Base-by-base conservation (phyloP, 2,888 invertebrate species). In the Maniola hyperantus region DNA sequence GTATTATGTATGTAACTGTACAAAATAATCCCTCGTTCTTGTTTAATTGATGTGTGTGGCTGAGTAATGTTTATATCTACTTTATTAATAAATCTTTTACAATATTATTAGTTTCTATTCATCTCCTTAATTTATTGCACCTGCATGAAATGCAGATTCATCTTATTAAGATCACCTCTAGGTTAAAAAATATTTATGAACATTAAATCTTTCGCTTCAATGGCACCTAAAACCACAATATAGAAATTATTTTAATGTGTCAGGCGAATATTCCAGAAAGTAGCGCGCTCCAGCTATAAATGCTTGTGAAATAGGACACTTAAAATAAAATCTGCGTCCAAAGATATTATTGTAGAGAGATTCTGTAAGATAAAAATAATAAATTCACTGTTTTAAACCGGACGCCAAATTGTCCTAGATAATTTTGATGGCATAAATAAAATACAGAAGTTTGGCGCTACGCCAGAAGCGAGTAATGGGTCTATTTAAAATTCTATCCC, bases 81-180 rank as follows among this genome's bases (percentile, higher is more conserved):
- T 88, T 69, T 88, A 89, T 87, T 90, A 91, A 90, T 92, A 92
- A 91, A 92, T 85, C 87, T 88, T 87, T 88, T 90, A 90, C 86
- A 88, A 86, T 88, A 90, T 66, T 75, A 70, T 50, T 66, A 64
- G 61, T 74, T 73, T 74, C 6, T 13, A 39, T 54, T 20, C 7
- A 6, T 6, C 42, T 39, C 57, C 57, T 11, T 20, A 10, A 10
- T 33, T 33, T 13, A 13, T 33, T n/a, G 11, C 8, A 33, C 6
- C 10, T 15, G 51, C 18, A 51, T 11, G 5, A 48, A 48, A 7
- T 48, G 4, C 15, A n/a, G 46, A n/a, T n/a, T 15, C 8, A 8
- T 36, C 36, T 36, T 36, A 8, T 36, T 13, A 42, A 13, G 5
- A 13, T 42, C 2, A 42, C 13, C 13, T 13, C 42, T 42, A 13